Evolutionary conservation across 2,888 invertebrate species (phyloP), one percentile per base, ranked within the genome.

Genomic region (Dasypolia templi): DNA sequence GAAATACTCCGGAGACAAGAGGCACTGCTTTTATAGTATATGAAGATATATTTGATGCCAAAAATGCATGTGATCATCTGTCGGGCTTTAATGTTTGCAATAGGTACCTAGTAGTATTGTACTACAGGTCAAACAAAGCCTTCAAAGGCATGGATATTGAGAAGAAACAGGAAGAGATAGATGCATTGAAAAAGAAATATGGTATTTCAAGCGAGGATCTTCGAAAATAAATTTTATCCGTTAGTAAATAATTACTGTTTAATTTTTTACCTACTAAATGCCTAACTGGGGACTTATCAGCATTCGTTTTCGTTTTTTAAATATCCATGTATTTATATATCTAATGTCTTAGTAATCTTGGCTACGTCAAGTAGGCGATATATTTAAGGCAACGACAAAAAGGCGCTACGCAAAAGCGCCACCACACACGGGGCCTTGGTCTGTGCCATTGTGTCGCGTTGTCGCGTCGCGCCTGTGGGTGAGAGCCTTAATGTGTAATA

Each of bases 21-120:
- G 99, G 99, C 68, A 99, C 99, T 49, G 99, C 99, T 29, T 99
- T 99, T 97, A 99, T 99, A 64, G 99, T 99, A 0, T 99, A 99
- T 94, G 99, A 99, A 96, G 99, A 99, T 92, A 99, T 99, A 89
- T 99, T 99, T 96, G 99, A 99, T 97, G 99, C 99, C 0, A 99
- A 99, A 95, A 99, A 99, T 96, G 99, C 99, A 6, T 99, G 99
- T 95, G 99, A 99, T 93, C 99, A 99, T 95, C 96, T 99, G 71
- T 99, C 99, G 72, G 99, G 99, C 14, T 99, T 99, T 94, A 99
- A 99, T 94, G 99, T 99, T 46, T 99, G 99, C 93, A 99, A 99
- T 94, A 97, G 99, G 89, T 99, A 99, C 93, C 97, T 99, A 51
- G 99, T 99, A n/a, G 99, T 99, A 2, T 96, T 99, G 12, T 99